Evolutionary conservation across 1,140 invertebrate species (phyloP), one percentile per base, ranked within the genome.

Genomic region (Leptopilina clavipes): DNA sequence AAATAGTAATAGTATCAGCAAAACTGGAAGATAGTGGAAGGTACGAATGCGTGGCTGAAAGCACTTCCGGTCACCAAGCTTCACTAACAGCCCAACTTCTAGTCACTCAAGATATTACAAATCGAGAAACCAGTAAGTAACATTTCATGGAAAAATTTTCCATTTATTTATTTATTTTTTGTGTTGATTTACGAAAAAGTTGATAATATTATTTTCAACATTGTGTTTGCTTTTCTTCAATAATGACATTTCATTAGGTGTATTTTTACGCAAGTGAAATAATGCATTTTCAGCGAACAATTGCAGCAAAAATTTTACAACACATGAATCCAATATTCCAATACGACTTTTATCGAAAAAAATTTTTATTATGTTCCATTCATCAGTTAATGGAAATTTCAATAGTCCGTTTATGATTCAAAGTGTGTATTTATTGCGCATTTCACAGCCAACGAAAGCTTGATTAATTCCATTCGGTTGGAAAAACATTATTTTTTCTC

Each of bases 21-120:
- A 92, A 92, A 83, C 91, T 91, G 77, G 92, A 94, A 87, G 94
- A 95, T 91, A 92, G 92, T 74, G 95, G 94, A 82, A 91, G 89
- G 84, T 95, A 95, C 90, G 94, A 95, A 89, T 95, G 95, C 89
- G 91, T 94, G 83, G 94, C 94, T 73, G 86, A 88, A 86, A 91
- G 86, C 90, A 92, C 92, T 81, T 90, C 91, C 76, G 92, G 92
- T 75, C 91, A 91, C 65, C 89, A 90, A 78, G 92, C 92, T 78
- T 89, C 92, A 71, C 90, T 92, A 43, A 86, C 89, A 72, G 91
- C 92, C 82, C 91, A 92, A 84, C 92, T 93, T 88, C 93, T 91
- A 89, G 92, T 93, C 84, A 88, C 91, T 86, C 86, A 90, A 89
- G 84, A 92, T 91, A 79, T 87, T 82, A 88, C 90, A 91, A 84